Conservation (phyloP, 2,888 invertebrate species). For the Drosophila neotestacea region DNA sequence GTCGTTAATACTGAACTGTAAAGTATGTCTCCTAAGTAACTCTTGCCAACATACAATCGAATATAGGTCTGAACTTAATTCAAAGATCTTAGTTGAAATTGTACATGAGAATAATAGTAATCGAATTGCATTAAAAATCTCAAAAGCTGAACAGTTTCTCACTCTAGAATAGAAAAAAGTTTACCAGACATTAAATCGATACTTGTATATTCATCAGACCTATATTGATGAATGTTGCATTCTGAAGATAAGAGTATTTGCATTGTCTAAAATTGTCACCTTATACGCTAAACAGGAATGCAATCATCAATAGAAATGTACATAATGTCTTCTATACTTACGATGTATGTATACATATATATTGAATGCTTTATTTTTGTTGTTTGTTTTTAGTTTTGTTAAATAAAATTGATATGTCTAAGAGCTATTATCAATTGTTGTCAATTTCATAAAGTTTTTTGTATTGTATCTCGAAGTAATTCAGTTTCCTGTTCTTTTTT, state of each 20-base stretch:
- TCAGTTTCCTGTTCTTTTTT: slow-evolving; percentile 42
- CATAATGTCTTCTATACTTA: slow-evolving; percentile 30
- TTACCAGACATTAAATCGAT: slow-evolving; percentile 15
- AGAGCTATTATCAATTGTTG: slow-evolving; percentile 85
- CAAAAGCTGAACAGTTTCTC: background rate
- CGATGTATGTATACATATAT: slow-evolving; percentile 38
- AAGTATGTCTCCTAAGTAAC: slow-evolving; percentile 48
- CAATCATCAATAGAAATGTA: slow-evolving; percentile 54
- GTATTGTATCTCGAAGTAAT: slow-evolving; percentile 66
- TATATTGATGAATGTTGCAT: slow-evolving; percentile 7
- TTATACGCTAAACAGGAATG: slow-evolving; percentile 74
- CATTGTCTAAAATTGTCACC: slow-evolving; percentile 56
- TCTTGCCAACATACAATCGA: slow-evolving; percentile 8
- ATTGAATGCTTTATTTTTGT: slow-evolving; percentile 42
- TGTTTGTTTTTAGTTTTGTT: slow-evolving; percentile 43
- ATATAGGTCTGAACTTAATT: slow-evolving; percentile 20
- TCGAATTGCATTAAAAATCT: background rate
- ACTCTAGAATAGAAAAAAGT: slow-evolving; percentile 14
- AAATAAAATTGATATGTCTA: slow-evolving; percentile 85
- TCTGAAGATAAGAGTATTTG: slow-evolving; percentile 38
- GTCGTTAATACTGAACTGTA: slow-evolving; percentile 66
- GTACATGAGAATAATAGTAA: background rate
- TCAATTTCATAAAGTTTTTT: slow-evolving; percentile 68
- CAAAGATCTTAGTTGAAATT: background rate
- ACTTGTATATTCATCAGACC: slow-evolving; percentile 3